Evolutionary conservation across 2,113 vertebrate genomes (phyloP), one percentile per base, ranked within the genome.

Genomic region (Tupaia chinensis): DNA sequence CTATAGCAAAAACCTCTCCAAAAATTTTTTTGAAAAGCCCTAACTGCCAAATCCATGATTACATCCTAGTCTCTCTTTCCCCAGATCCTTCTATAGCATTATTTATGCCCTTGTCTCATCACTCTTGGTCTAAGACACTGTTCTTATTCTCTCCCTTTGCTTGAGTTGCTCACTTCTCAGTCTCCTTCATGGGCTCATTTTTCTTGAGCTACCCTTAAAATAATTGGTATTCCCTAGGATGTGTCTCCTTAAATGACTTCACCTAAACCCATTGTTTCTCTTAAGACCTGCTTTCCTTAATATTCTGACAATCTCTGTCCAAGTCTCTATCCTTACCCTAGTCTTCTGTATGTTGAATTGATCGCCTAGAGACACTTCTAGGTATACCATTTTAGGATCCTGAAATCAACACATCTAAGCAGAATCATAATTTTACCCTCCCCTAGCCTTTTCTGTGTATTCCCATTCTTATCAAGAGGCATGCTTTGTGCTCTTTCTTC

Each of bases 381-480:
- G 69, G 79, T 80, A 7, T 34, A 32, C 15, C 77, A 89, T 44
- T 86, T 54, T 8, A n/a, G 54, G 19, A 94, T 90, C 34, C 86
- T 63, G 92, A 95, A 96, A 82, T 74, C 56, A 78, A 73, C 44
- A 29, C 34, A 29, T 60, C 72, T 88, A 85, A 78, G 81, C 32
- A 84, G 19, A 96, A 88, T 68, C 44, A 10, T 78, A 96, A 91
- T 85, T 93, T 54, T 82, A 88, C 44, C 25, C 27, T 76, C 56
- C 20, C 11, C 63, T 65, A 76, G 53, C 82, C 89, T 63, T 65
- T 87, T 78, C 65, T 84, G 78, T 53, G 13, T 94, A 92, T 72
- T 89, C 11, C 3, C 74, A 27, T 77, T 65, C 53, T 97, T 91
- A 95, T 65, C 81, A 93, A 93, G 81, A 94, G 78, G 34, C 34